phyloP scores from a whole-genome alignment of 1,140 invertebrate genomes.

The Rhopalosiphum padi region DNA sequence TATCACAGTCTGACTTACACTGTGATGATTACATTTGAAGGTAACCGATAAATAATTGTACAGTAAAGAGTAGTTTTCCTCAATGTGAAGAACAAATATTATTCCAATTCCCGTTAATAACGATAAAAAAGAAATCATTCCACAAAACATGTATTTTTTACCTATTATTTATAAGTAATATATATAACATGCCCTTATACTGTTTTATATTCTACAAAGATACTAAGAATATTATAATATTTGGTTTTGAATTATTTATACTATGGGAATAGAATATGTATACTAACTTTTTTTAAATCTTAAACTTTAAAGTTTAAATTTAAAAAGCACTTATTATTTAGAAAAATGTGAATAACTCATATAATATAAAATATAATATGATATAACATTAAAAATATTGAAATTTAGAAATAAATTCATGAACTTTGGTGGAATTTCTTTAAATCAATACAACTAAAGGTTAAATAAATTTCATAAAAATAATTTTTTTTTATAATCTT shows the following conservation, averaged over 20 bases:
- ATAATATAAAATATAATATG: not conserved
- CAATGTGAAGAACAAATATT: not conserved
- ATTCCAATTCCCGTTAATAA: not conserved
- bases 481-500: not conserved
- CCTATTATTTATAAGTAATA: not conserved
- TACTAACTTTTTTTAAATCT: no score
- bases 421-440: not conserved
- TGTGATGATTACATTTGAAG: not conserved
- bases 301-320: not conserved
- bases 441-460: not conserved
- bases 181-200: not conserved
- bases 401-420: not conserved
- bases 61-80: not conserved
- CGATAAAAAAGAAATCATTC: not conserved
- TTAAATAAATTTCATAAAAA: not conserved
- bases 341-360: no score
- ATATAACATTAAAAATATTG: not conserved
- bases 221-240: not conserved
- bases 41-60: not conserved
- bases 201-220: not conserved
- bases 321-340: not conserved
- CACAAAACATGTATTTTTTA: not conserved
- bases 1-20: not conserved
- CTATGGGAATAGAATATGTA: not conserved
- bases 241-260: not conserved